Evolutionary conservation across 2,797 vertebrate species (phyloP).

Genomic region (Phoeniculus purpureus): DNA sequence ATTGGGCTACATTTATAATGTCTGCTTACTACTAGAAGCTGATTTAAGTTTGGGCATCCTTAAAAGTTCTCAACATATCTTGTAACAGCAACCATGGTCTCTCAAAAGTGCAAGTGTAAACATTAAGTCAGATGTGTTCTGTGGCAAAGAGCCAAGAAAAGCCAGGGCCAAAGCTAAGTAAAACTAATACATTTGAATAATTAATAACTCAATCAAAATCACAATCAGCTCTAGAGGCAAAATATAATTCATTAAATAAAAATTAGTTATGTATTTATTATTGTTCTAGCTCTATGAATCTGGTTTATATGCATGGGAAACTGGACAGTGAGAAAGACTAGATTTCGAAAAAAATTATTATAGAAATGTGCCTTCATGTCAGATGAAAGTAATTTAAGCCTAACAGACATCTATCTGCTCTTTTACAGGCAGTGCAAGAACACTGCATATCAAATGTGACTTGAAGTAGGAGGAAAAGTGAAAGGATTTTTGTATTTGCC

Average conservation of each 20-base stretch:
- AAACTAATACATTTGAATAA: constrained; percentile 21
- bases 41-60: neutral
- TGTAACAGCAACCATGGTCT: neutral
- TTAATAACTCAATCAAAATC: neutral
- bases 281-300: neutral
- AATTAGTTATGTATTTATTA: neutral
- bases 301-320: neutral
- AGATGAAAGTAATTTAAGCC: neutral
- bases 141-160: neutral
- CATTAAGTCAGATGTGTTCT: neutral
- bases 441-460: neutral
- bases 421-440: neutral
- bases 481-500: neutral
- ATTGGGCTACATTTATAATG: neutral
- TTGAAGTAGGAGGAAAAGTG: neutral
- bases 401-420: neutral
- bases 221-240: neutral
- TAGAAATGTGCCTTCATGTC: neutral
- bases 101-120: neutral
- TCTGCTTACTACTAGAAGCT: neutral
- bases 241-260: neutral
- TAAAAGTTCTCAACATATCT: neutral
- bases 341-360: neutral
- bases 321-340: neutral
- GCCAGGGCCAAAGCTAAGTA: neutral